Base-by-base conservation (phyloP, 2,888 invertebrate genomes). In the Osmoderma eremita region DNA sequence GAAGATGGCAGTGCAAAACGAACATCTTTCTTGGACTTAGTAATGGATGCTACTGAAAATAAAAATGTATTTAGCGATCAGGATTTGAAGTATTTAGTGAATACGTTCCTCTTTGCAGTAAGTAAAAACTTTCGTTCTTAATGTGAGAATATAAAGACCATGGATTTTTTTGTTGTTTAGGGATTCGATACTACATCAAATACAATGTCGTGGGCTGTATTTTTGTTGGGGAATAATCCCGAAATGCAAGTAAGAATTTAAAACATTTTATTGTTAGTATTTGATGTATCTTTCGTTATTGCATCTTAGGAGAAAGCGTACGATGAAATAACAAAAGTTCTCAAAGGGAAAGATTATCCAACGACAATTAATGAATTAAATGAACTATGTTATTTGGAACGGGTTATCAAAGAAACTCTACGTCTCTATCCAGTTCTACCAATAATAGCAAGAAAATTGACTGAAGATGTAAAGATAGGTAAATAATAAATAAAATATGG, bases 401-500 rank as follows among this genome's bases (percentile, higher is more conserved):
- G 82, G 45, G 84, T 86, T 0, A 84, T 87, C 48, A 87, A 85
- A 70, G 87, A 87, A 75, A 77, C 84, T 0, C 77, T 87, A 39
- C 77, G 87, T 8, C 70, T 87, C 13, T 86, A 82, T 71, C 86
- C 87, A 0, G 81, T 86, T 0, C 86, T 86, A 1, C 86, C 87
- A 1, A 64, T 85, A 0, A 83, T 84, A 63, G 83, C 81, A 69
- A 78, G 87, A 69, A 69, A 75, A 41, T 74, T 84, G 0, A 77
- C 75, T 0, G 79, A 82, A 69, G 84, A 85, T 48, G 75, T 76
- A 3, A 67, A 73, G 69, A 71, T 76, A 63, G 76, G 79, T 79
- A 69, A 18, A n/a, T 42, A 15, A 6, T 8, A 36, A 38, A 8
- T 8, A 39, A 22, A 38, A 18, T 41, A 38, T 8, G n/a, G n/a